Evolutionary conservation across 2,888 invertebrate species (phyloP), one percentile per base, ranked within the genome.

Genomic region (Orthosia gracilis): DNA sequence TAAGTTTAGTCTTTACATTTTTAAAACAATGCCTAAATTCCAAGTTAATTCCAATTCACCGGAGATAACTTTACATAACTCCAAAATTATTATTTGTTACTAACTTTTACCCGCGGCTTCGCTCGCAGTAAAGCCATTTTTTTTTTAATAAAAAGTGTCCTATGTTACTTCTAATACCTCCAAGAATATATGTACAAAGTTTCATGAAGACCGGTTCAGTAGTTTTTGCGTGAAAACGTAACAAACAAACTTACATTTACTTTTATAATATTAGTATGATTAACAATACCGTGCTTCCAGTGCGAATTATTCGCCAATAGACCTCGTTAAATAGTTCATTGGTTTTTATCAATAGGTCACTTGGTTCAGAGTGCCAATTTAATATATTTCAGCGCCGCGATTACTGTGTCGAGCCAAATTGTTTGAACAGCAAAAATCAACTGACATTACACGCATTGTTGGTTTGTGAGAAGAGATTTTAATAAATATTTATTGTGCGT

Each of bases 281-380:
- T 63, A 18, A 57, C 18, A 18, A 57, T 50, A 64, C 3, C n/a
- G 15, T n/a, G 12, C 7, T 49, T 26, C 21, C 40, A 62, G 15
- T 1, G n/a, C 18, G 4, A 58, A 77, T 62, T 49, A 61, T 18
- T 45, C 26, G n/a, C 61, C 47, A 76, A 76, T 82, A 63, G 26
- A 69, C 64, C 80, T 68, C 73, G 50, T 68, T 80, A 72, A 59
- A 61, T 65, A 68, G 80, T 72, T 80, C 84, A 79, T 65, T 62
- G 64, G n/a, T 45, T 83, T 63, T 79, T 68, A 80, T 80, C 54
- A 84, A 73, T 61, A 47, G 80, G 73, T 79, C 73, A 73, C 17
- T 26, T 55, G 11, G 17, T 52, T 13, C 49, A 50, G 49, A 79
- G 73, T 68, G 80, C 49, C 84, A 80, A 80, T 83, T 71, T 61